A percentile compares a stretch with the other conserved stretches of the same genome.
phyloP scores from a whole-genome alignment of 2,888 invertebrate species.

The Sminthurinus aureus region DNA sequence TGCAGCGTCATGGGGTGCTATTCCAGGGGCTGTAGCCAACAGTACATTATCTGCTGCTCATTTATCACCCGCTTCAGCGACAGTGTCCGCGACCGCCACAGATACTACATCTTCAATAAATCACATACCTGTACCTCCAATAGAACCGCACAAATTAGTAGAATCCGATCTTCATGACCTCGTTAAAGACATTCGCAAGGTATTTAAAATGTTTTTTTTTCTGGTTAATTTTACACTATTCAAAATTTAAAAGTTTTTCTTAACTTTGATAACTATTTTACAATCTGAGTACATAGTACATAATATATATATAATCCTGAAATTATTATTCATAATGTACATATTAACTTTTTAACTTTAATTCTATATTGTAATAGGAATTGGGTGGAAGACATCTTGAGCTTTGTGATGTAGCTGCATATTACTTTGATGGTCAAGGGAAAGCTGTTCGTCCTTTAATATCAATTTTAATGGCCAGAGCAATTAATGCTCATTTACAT shows the following conservation, averaged over 20 bases:
- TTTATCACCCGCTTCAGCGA: slow-evolving; percentile 25
- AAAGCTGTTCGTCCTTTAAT: slow-evolving; percentile 97
- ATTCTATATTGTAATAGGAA: slow-evolving; percentile 36
- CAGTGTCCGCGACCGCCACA: slow-evolving; percentile 21
- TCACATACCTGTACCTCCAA: slow-evolving; percentile 8
- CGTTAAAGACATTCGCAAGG: slow-evolving; percentile 47
- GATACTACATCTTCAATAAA: slow-evolving; percentile 18
- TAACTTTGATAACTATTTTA: too few species aligned
- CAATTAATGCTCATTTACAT: slow-evolving; percentile 84
- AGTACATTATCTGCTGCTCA: slow-evolving; percentile 43
- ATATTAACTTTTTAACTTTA: too few species aligned
- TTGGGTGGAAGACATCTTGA: slow-evolving; percentile 48
- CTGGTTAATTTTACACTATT: neutral
- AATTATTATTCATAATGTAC: too few species aligned
- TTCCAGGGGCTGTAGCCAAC: slow-evolving; percentile 42
- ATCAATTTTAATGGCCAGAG: slow-evolving; percentile 86
- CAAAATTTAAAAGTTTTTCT: neutral
- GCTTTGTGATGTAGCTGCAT: slow-evolving; percentile 71
- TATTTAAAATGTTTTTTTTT: neutral
- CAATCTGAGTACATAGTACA: too few species aligned
- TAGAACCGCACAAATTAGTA: slow-evolving; percentile 48
- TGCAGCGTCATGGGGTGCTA: slow-evolving; percentile 36
- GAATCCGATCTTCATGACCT: slow-evolving; percentile 46
- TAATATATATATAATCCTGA: too few species aligned
- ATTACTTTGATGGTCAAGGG: slow-evolving; percentile 98